Base-by-base conservation (phyloP, 2,888 invertebrate species). In the Drosophila paracracens region DNA sequence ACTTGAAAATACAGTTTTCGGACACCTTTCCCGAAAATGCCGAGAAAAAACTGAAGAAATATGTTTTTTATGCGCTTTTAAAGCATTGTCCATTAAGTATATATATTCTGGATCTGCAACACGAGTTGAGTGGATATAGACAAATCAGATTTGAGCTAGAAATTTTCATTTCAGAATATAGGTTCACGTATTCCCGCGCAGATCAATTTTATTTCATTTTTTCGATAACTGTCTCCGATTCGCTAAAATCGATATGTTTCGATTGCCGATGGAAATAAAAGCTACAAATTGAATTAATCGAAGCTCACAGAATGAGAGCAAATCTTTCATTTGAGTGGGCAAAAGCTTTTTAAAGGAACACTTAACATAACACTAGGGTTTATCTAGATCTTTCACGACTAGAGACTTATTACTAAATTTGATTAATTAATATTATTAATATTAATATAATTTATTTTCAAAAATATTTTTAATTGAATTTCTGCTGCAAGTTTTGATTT, bases 321-420 rank as follows among this genome's bases (percentile, higher is more conserved):
- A 43, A n/a, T 0, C 5, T 40, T 40, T 10, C 5, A n/a, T 40
- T 40, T n/a, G 2, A 40, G 0, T 10, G 5, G 10, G 11, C 4
- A 40, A 40, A 0, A 1, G 11, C 10, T 40, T 40, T 38, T 7
- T 6, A 18, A 7, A 1, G 1, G 7, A 7, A 18, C 3, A 18
- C 8, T n/a, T n/a, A n/a, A n/a, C 8, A n/a, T 40, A 43, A 6
- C 6, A 21, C 1, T 21, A 1, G 6, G 2, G 2, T 0, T 43
- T 21, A 2, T 43, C 2, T 4, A 4, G 4, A 40, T 0, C 0
- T 2, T 4, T n/a, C 0, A 13, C 21, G 3, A 43, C 21, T 46
- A 3, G 6, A 21, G 16, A 36, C 6, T 35, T 35, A 36, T 16
- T 36, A 6, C 6, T 16, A 6, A 5, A 36, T 16, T 36, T 16